Percentiles rank a stretch among this genome's conserved stretches.
phyloP scores from a whole-genome alignment of 1,140 invertebrate genomes.

The Nixonia krombeini region DNA sequence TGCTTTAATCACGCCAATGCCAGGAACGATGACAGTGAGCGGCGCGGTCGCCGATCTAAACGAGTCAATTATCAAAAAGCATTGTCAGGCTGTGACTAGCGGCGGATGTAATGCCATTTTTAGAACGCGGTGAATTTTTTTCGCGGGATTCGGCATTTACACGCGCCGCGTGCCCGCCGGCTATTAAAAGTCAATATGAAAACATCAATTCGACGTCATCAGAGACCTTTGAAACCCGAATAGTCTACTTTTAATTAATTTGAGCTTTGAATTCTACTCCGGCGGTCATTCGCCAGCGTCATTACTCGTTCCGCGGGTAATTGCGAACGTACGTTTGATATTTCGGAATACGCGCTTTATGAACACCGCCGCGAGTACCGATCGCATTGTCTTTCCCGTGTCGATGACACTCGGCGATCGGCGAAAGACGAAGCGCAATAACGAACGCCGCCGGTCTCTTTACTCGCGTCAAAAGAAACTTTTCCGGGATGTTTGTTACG shows the following conservation, averaged over 20 bases:
- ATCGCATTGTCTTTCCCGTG: no score
- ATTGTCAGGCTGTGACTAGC: not conserved
- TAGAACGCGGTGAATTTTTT: not conserved
- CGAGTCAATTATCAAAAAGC: not conserved
- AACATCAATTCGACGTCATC: not conserved
- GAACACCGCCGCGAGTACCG: no score
- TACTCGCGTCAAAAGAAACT: no score
- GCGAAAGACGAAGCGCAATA: no score
- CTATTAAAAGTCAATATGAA: conserved; percentile 4
- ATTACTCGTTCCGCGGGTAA: not conserved
- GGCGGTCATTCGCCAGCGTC: not conserved
- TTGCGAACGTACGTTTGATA: not conserved
- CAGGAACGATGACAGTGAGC: not conserved
- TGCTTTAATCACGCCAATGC: not conserved
- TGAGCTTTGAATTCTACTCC: not conserved
- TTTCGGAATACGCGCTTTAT: no score
- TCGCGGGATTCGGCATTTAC: not conserved
- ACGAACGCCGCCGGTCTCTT: no score
- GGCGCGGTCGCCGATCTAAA: not conserved
- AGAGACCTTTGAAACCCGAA: not conserved
- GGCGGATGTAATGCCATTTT: not conserved
- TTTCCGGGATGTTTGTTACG: not conserved
- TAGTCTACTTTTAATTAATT: not conserved
- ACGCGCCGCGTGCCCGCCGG: not conserved
- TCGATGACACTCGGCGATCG: no score